phyloP scores from a whole-genome alignment of 2,888 invertebrate genomes.

The Pristionchus entomophagus region DNA sequence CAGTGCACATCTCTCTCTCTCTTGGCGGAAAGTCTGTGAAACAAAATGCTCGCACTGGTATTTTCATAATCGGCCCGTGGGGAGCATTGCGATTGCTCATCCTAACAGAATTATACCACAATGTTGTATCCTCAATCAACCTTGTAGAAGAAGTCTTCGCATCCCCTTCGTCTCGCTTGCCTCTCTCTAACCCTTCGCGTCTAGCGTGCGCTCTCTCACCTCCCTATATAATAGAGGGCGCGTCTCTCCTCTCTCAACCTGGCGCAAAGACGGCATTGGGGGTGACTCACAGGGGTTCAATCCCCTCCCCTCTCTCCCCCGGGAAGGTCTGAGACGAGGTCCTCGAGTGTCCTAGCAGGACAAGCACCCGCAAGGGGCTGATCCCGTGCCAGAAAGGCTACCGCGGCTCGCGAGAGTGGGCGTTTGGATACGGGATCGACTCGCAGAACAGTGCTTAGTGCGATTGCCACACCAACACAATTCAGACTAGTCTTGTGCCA shows the following conservation, averaged over 20 bases:
- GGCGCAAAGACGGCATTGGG: conserved; percentile 55
- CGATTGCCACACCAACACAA: conserved; percentile 68
- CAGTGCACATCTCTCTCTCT: no score
- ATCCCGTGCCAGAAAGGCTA: conserved; percentile 60
- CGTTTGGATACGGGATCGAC: conserved; percentile 64
- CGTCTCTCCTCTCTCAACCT: not conserved
- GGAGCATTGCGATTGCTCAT: no score
- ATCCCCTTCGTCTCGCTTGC: not conserved
- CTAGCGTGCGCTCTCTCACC: not conserved
- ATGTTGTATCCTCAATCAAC: no score
- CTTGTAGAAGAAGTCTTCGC: no score
- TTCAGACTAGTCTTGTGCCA: conserved; percentile 69
- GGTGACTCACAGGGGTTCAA: conserved; percentile 59
- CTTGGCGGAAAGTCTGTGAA: no score
- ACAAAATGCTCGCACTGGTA: no score
- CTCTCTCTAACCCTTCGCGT: not conserved
- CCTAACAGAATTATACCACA: no score
- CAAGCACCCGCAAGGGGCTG: conserved; percentile 56
- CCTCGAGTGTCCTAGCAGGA: conserved; percentile 60
- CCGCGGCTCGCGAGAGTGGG: conserved; percentile 47
- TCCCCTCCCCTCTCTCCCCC: conserved; percentile 60
- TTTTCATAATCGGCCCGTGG: no score
- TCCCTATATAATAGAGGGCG: not conserved
- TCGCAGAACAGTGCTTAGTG: conserved; percentile 64
- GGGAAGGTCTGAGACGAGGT: conserved; percentile 69